Evolutionary conservation across 2,888 invertebrate species (phyloP).

Genomic region (Leistus spinibarbis): DNA sequence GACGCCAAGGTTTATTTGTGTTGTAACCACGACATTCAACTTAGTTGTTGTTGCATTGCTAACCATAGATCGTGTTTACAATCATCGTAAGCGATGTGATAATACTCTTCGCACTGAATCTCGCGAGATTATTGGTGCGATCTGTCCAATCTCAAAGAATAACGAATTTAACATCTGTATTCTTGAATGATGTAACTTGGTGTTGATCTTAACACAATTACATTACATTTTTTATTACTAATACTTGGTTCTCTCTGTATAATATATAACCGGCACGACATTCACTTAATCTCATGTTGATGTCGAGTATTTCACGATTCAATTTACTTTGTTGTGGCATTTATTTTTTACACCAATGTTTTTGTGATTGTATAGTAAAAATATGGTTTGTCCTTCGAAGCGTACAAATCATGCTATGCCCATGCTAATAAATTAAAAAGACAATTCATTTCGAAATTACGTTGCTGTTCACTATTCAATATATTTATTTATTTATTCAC

Average conservation of each 20-base stretch:
- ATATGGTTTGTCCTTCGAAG: not conserved
- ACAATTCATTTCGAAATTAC: not conserved
- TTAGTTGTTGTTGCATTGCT: not conserved
- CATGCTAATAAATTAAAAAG: not conserved
- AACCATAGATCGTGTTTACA: not conserved
- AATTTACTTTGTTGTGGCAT: not conserved
- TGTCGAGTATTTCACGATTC: not conserved
- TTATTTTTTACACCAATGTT: too few species aligned
- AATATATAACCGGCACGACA: not conserved
- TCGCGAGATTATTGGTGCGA: not conserved
- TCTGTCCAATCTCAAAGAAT: not conserved
- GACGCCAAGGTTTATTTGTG: not conserved
- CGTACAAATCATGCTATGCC: not conserved
- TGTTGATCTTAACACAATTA: not conserved
- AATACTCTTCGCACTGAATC: not conserved
- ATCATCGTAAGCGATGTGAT: not conserved
- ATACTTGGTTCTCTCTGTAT: not conserved
- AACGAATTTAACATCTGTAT: not conserved
- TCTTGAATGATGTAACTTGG: not conserved
- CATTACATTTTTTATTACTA: too few species aligned
- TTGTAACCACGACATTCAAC: not conserved
- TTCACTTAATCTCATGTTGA: too few species aligned
- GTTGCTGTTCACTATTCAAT: not conserved
- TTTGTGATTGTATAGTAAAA: not conserved
- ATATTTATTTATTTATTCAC: too few species aligned